A percentile compares a stretch with the other conserved stretches of the same genome.
Evolutionary conservation across 2,888 invertebrate species (phyloP).

Genomic region (Drosophila nr. perissopoda): DNA sequence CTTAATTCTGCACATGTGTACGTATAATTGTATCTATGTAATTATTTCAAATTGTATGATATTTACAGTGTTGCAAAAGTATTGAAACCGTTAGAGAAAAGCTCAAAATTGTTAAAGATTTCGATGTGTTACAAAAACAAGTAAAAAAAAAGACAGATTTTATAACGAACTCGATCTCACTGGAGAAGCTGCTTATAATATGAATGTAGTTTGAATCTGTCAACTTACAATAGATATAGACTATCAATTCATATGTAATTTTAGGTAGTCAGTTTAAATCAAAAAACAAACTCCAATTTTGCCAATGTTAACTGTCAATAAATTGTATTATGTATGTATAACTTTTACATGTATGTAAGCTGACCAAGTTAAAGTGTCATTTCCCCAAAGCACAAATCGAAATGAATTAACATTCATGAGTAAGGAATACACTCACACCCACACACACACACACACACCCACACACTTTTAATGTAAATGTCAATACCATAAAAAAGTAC

Average conservation of each 20-base stretch:
- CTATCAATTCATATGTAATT: slow-evolving; percentile 23
- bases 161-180: slow-evolving; percentile 14
- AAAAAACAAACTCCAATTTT: slow-evolving; percentile 57
- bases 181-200: slow-evolving; percentile 12
- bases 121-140: slow-evolving; percentile 18
- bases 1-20: slow-evolving; percentile 50
- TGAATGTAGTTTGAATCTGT: slow-evolving; percentile 20
- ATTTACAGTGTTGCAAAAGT: slow-evolving; percentile 22
- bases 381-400: slow-evolving; percentile 18
- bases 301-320: slow-evolving; percentile 74
- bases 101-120: slow-evolving; percentile 49
- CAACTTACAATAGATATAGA: slow-evolving; percentile 15
- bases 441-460: neutral
- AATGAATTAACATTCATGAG: slow-evolving; percentile 12
- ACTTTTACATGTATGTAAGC: slow-evolving; percentile 22
- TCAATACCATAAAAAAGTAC: slow-evolving; percentile 16
- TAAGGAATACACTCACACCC: slow-evolving; percentile 6
- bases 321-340: slow-evolving; percentile 45
- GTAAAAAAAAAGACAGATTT: slow-evolving; percentile 5
- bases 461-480: slow-evolving; percentile 44
- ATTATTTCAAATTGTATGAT: slow-evolving; percentile 54
- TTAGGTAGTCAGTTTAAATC: slow-evolving; percentile 36
- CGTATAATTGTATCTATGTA: slow-evolving; percentile 52
- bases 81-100: slow-evolving; percentile 36
- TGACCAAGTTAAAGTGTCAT: slow-evolving; percentile 32